Base-by-base conservation (phyloP, 2,888 invertebrate species). In the Leptarthrus brevirostris region DNA sequence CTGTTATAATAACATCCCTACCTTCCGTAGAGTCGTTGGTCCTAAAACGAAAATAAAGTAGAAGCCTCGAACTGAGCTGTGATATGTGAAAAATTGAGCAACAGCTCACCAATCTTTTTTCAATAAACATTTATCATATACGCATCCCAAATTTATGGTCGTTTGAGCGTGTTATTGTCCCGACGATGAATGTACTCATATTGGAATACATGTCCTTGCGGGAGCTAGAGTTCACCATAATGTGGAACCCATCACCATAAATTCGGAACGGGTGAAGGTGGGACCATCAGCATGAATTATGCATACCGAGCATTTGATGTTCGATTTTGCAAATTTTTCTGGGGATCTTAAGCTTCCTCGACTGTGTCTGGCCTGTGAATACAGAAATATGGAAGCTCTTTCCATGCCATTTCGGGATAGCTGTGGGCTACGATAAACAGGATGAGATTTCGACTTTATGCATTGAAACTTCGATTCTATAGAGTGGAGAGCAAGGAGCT, bases 61-160 rank as follows among this genome's bases (percentile, higher is more conserved):
- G 40, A 34, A 40, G 44, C 71, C 40, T 26, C 40, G 24, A 47
- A 73, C 69, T 69, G 52, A 52, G 52, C 34, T 34, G 69, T 34
- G 69, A 53, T 73, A 64, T 64, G 72, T 73, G 74, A 75, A 74
- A 75, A 75, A 74, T 75, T 74, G 49, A 75, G 75, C 75, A 75
- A 75, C 75, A 75, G 75, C 74, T 75, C 66, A 74, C 74, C 75
- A 75, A 75, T 75, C 75, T 75, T 73, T 75, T 73, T 75, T 75
- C 75, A 75, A 75, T 75, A 75, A 75, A 75, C 75, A 75, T 75
- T 75, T 75, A 75, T 75, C 75, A 75, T 75, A 73, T 49, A 70
- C 58, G 52, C 75, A 75, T 75, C 64, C 70, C 34, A 69, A 73
- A 75, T 75, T 75, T 75, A 75, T 73, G 70, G 73, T 52, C 53